Percentiles rank a stretch among this genome's conserved stretches.
phyloP scores from a whole-genome alignment of 2,113 vertebrate genomes.

The Nipponia nippon region DNA sequence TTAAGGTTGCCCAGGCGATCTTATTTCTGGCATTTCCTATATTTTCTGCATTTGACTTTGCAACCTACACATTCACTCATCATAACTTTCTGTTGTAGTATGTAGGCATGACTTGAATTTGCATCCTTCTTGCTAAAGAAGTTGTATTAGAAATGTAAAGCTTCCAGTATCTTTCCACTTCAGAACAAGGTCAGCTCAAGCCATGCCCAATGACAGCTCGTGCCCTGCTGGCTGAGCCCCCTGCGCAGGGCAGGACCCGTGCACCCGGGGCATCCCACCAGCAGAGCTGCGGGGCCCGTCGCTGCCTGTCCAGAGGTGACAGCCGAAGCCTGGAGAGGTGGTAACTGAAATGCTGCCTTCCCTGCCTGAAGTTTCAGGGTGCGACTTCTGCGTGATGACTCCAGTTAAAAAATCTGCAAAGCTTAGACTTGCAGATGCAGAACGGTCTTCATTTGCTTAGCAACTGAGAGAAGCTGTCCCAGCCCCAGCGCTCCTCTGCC shows the following conservation, averaged over 20 bases:
- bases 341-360: fast-evolving
- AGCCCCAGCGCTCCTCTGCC: not conserved
- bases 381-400: fast-evolving
- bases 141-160: not conserved
- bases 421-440: not conserved
- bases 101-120: not conserved
- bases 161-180: not conserved
- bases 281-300: not conserved
- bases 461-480: not conserved
- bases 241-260: not conserved
- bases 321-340: not conserved
- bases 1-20: constrained; percentile 41
- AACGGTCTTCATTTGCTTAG: not conserved
- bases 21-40: constrained; percentile 42
- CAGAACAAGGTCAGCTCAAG: not conserved
- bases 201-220: not conserved
- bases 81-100: not conserved
- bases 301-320: not conserved
- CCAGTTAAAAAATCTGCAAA: not conserved
- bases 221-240: not conserved
- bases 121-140: not conserved
- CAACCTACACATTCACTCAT: not conserved
- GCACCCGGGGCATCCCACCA: not conserved
- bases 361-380: not conserved
- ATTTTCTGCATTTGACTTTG: constrained; percentile 19